Evolutionary conservation across 2,888 invertebrate species (phyloP), one percentile per base, ranked within the genome.

Genomic region (Apamea anceps): DNA sequence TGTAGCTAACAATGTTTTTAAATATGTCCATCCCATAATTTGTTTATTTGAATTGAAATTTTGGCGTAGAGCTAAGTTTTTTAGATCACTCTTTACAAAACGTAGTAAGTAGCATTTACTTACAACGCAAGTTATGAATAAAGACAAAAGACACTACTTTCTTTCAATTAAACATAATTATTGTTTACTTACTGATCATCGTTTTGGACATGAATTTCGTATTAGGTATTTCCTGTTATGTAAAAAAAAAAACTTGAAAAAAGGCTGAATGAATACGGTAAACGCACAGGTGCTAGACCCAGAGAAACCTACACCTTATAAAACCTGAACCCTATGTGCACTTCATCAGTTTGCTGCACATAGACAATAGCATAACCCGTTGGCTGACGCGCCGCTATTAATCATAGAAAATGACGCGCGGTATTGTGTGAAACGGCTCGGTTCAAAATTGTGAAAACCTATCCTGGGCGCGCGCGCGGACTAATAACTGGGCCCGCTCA

Each of bases 381-480:
- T 93, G 93, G 68, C 83, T 81, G 82, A 70, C 88, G 80, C 93
- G 93, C 91, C 92, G 89, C 95, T 94, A 96, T 96, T 96, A 96
- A 96, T 96, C 96, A 96, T 96, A 95, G 95, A 95, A 95, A 96
- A 96, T 96, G 96, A 96, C 95, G 93, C 90, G 90, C 91, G 90
- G 93, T 94, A 95, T 96, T 96, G 96, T 95, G 93, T 92, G 93
- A 93, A 92, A 93, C 93, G 88, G 92, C 89, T 92, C 91, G 89
- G 94, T 93, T 95, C 96, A 96, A 96, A 96, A 96, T 96, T 96
- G 96, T 96, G 96, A 96, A 96, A 96, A 96, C 96, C 96, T 96
- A 95, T 94, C 94, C 95, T 92, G 93, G 89, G 79, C 91, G 93
- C 91, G 92, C 86, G 83, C 87, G 83, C 93, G 95, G 94, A 96